Base-by-base conservation (phyloP, 2,797 vertebrate genomes). In the Falco concolor region DNA sequence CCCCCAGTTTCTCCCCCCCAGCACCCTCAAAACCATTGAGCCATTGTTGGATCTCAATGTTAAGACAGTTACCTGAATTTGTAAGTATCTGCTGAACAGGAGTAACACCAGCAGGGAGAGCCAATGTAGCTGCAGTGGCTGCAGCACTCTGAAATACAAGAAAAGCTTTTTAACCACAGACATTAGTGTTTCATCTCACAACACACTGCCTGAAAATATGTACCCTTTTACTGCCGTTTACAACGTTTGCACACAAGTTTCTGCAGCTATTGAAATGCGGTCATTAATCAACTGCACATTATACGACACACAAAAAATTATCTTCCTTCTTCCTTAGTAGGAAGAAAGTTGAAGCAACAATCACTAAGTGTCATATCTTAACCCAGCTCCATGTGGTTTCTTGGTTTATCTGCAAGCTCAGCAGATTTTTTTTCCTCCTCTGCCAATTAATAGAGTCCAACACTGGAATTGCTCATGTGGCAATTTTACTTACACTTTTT, bases 81-180 rank as follows among this genome's bases (percentile, higher is more conserved):
- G 99, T 99, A 97, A 99, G 91, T 95, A 99, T 98, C 96, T 99
- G 99, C 93, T 99, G 99, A 97, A 99, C 99, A 38, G 99, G 99
- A 91, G 98, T 98, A 95, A 99, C 99, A 8, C 99, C 99, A 74
- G 99, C 98, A 32, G 99, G 99, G 83, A 99, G 97, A 64, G 99
- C 99, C 89, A 99, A 98, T 0, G 99, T 99, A 91, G 99, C 99
- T 80, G 99, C 99, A 17, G 99, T 99, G 40, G 99, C 99, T 96
- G 99, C 99, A 96, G 99, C 99, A 98, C 99, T 99, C 99, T 99
- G 97, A 90, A 97, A 97, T 4, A 75, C 38, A 96, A 87, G 64
- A 95, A 73, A 69, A 84, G 22, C 8, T 34, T 85, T 95, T 93
- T 67, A 95, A 70, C 19, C 72, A 82, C 23, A 36, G 52, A 53